Evolutionary conservation across 2,888 invertebrate genomes (phyloP), one percentile per base, ranked within the genome.

Genomic region (Epinotia brunnichana): DNA sequence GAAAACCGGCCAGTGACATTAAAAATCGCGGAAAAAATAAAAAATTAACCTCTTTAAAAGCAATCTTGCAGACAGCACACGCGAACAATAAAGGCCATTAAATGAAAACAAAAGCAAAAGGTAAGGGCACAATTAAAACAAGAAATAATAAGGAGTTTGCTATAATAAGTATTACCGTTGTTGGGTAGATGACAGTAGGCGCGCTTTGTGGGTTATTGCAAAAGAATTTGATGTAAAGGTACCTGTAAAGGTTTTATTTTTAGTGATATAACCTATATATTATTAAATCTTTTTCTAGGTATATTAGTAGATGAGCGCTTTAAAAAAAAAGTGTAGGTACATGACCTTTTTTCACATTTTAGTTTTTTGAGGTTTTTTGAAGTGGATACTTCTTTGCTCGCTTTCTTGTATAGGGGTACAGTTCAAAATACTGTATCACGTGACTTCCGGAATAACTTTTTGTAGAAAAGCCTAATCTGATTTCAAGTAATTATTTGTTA

Each of bases 91-190:
- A 89, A 88, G 88, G 86, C 92, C 92, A 93, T 93, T 93, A 92
- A 92, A 83, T 83, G 81, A 81, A 87, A 90, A 93, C 92, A 92
- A 93, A 91, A 88, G 90, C 87, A 90, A 92, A 92, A 90, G 90
- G 89, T 91, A 92, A 92, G 92, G 87, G 90, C 86, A 91, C 92
- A 93, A 93, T 93, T 93, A 92, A 92, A 91, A 91, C 91, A 92
- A 91, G 90, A 92, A 92, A 91, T 92, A 92, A 92, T 92, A 92
- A 92, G 91, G 92, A 91, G 88, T 63, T 87, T 89, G 89, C 89
- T 89, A 90, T 92, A 92, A 92, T 92, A 92, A 92, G 91, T 91
- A 91, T 91, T 90, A 83, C 82, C 90, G 89, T 89, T 24, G 61
- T 29, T 48, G 62, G 57, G 39, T 29, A 39, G 59, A 62, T 53